Conservation (phyloP, 2,113 vertebrate species). For the Solea solea region DNA sequence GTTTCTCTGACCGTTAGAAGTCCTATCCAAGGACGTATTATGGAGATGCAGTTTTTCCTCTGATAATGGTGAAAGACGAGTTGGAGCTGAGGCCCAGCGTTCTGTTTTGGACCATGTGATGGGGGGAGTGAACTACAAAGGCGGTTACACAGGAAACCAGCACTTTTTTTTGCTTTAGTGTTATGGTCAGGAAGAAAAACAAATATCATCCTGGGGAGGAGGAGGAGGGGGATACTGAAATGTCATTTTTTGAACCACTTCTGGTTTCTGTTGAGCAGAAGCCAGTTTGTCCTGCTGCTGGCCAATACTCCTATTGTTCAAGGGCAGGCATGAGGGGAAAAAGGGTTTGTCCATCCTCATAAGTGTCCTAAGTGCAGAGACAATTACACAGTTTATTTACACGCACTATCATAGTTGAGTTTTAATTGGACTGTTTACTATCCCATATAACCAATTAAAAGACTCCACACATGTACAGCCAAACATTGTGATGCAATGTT, state of each 20-base stretch:
- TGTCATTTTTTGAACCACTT: constrained; percentile 26
- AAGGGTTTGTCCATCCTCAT: background rate
- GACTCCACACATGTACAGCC: background rate
- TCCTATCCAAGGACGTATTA: constrained; percentile 42
- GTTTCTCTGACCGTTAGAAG: constrained; percentile 62
- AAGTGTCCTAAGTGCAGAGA: too few relatives aligned
- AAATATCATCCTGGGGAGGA: constrained; percentile 16
- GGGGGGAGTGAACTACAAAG: constrained; percentile 37
- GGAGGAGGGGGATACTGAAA: constrained; percentile 25
- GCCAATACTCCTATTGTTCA: background rate
- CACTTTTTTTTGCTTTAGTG: constrained; percentile 46
- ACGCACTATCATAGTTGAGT: too few relatives aligned
- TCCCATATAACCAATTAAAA: constrained; percentile 5
- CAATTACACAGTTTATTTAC: too few relatives aligned
- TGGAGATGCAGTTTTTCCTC: constrained; percentile 35
- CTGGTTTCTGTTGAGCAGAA: constrained; percentile 36
- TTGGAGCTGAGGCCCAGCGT: constrained; percentile 27
- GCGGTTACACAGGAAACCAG: constrained; percentile 42
- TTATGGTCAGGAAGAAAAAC: constrained; percentile 58
- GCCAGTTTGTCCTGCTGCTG: background rate
- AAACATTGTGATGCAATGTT: background rate
- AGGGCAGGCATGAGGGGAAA: background rate
- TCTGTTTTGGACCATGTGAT: constrained; percentile 24
- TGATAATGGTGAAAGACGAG: constrained; percentile 50
- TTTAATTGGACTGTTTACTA: background rate